Evolutionary conservation across 2,888 invertebrate species (phyloP), one percentile per base, ranked within the genome.

Genomic region (Periphyllus acericola): DNA sequence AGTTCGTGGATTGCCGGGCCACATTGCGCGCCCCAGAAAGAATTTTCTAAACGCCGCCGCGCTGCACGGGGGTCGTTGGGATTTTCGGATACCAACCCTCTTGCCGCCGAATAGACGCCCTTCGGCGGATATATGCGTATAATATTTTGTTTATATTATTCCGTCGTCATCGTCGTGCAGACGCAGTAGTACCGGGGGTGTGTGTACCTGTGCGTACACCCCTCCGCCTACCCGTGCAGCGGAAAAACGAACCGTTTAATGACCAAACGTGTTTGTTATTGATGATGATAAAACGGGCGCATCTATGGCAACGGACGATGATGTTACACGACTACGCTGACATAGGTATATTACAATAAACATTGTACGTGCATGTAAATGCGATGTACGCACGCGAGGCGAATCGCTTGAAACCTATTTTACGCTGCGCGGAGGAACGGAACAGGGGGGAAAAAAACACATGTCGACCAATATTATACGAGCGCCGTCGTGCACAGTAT

Each of bases 221-320:
- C 11, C 46, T 11, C 46, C 46, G 5, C 8, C 14, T 71, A 32
- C 14, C 14, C 11, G 29, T 71, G 6, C 17, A 6, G 19, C 2
- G 19, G 5, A 21, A 72, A 72, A 72, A 75, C 66, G 75, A 75
- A 75, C 76, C 40, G 25, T 87, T 87, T 87, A 87, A 87, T 87
- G 86, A 87, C 86, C 79, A 87, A 87, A 87, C 86, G 80, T 78
- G 55, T 87, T 86, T 87, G 79, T 79, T 87, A 87, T 87, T 74
- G 80, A 87, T 87, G 86, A 87, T 87, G 86, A 87, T 80, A 72
- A n/a, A 87, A 87, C 80, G 79, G 80, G 74, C 52, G 86, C 86
- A 87, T 87, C 86, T 87, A 87, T 87, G 86, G 86, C 86, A 87
- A 87, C 86, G 72, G 80, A 60, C 72, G 76, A 76, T 84, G 75